A percentile compares a stretch with the other conserved stretches of the same genome.
These are phyloP conservation scores for Donacobius atricapilla DNA, from an alignment of 2,113 vertebrate genomes.

Conservation along the genomic window DNA sequence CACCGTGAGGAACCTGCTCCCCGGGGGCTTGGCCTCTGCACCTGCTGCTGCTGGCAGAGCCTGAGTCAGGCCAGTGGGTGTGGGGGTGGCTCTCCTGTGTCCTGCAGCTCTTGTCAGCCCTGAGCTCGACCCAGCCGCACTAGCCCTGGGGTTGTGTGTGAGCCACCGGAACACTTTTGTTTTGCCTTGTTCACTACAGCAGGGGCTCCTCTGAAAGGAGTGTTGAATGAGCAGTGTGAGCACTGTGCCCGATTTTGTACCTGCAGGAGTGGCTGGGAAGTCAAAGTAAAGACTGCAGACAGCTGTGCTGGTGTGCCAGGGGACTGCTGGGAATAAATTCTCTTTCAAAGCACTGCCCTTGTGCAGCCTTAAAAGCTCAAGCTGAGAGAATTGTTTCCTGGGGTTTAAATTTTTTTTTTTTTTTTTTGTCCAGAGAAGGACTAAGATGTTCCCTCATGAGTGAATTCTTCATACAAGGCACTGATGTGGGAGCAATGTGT, in stretches of 20 bases:
- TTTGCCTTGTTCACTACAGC: accelerated
- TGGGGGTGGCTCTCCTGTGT: accelerated
- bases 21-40: accelerated
- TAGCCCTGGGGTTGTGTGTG: accelerated
- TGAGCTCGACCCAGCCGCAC: accelerated
- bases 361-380: accelerated
- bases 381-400: background rate
- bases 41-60: background rate
- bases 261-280: accelerated
- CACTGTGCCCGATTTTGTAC: accelerated
- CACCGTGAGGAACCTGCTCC: background rate
- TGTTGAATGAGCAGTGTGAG: accelerated
- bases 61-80: accelerated
- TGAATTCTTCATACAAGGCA: background rate
- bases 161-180: accelerated
- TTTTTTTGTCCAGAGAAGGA: background rate
- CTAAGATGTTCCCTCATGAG: background rate
- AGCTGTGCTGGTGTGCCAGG: background rate
- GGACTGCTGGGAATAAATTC: background rate
- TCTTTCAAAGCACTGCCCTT: background rate
- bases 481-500: accelerated
- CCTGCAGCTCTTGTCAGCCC: accelerated
- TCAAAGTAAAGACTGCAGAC: accelerated
- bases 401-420: background rate
- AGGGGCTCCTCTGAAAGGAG: background rate